A percentile compares a stretch with the other conserved stretches of the same genome.
Conservation (phyloP, 2,797 vertebrate species). For the Aldrovandia affinis region DNA sequence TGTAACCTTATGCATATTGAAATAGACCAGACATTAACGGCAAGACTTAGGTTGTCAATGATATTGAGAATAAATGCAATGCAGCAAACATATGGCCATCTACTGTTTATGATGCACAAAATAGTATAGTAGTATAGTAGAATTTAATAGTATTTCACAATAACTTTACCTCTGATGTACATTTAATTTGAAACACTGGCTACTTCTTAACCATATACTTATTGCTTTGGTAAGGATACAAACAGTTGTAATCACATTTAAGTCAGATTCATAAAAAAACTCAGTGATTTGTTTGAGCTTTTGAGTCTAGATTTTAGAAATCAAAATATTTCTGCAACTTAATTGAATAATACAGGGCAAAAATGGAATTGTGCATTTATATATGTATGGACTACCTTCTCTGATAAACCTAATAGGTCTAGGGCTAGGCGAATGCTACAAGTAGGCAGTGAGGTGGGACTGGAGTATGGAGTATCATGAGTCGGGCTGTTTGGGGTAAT, state of each 20-base stretch:
- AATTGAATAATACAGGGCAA: background rate
- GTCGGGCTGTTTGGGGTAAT: slow-evolving; percentile 12
- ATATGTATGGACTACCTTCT: background rate
- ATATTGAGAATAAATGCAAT: background rate
- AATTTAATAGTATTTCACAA: background rate
- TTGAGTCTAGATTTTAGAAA: background rate
- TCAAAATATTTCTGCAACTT: background rate
- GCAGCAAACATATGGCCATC: background rate
- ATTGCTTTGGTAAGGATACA: background rate
- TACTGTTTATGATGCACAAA: background rate
- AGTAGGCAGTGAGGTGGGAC: background rate
- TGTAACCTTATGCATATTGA: slow-evolving; percentile 36
- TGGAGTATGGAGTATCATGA: background rate
- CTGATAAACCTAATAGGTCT: background rate
- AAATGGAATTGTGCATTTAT: background rate
- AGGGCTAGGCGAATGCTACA: background rate
- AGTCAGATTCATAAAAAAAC: background rate
- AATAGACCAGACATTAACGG: slow-evolving; percentile 14
- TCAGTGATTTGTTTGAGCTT: background rate
- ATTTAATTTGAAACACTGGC: background rate
- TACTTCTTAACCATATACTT: background rate
- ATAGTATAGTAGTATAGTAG: background rate
- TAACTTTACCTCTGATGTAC: background rate
- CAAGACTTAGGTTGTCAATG: slow-evolving; percentile 17
- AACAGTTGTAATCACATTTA: background rate